Evolutionary conservation across 2,888 invertebrate genomes (phyloP).

Genomic region (Mythimna ferrago): DNA sequence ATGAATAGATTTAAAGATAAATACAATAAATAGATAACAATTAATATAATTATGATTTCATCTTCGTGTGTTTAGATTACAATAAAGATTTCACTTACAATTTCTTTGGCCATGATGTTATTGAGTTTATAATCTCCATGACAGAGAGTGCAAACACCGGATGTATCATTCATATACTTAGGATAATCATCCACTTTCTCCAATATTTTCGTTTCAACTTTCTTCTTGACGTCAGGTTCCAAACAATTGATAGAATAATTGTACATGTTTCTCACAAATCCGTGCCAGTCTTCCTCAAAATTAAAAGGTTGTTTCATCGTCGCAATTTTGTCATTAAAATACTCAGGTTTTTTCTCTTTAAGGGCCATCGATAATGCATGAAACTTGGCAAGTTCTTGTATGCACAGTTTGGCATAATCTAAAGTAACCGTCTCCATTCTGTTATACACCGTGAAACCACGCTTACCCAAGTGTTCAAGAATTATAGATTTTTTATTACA

Average conservation of each 20-base stretch:
- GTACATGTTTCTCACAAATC: conserved; percentile 57
- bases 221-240: conserved; percentile 41
- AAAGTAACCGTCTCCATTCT: conserved; percentile 70
- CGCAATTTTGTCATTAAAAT: conserved; percentile 64
- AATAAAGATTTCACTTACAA: conserved; percentile 58
- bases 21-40: background rate
- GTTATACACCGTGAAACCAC: conserved; percentile 70
- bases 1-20: background rate
- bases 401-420: conserved; percentile 70
- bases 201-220: conserved; percentile 33
- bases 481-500: conserved; percentile 71
- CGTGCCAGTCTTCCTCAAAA: conserved; percentile 58
- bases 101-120: conserved; percentile 69
- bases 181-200: conserved; percentile 53
- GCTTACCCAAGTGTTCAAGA: conserved; percentile 73
- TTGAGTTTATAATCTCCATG: conserved; percentile 69
- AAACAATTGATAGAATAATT: conserved; percentile 58
- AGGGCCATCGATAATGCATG: conserved; percentile 75
- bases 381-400: conserved; percentile 75
- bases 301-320: conserved; percentile 53
- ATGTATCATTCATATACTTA: conserved; percentile 55
- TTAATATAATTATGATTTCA: background rate
- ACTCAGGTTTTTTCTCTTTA: conserved; percentile 68
- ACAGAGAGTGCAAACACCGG: conserved; percentile 56
- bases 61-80: background rate